Percentiles rank a stretch among this genome's conserved stretches.
Conservation (phyloP, 2,113 vertebrate genomes). For the Coptodon rendalli region DNA sequence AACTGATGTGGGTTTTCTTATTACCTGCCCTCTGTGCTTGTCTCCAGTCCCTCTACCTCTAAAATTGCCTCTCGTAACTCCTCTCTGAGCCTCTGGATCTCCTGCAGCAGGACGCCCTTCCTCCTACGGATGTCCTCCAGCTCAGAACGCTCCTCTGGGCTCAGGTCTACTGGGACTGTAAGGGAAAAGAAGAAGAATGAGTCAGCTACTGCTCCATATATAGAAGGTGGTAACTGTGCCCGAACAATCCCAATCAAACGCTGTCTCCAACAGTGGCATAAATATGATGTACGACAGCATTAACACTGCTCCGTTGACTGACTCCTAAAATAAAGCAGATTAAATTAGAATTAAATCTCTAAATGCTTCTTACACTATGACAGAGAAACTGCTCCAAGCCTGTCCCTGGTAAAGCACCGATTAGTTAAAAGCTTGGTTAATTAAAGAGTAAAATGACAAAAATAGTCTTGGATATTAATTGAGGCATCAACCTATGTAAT, state of each 20-base stretch:
- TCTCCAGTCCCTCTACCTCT: slow-evolving; percentile 87
- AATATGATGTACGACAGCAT: not conserved
- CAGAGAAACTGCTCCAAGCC: not conserved
- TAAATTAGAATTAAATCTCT: not conserved
- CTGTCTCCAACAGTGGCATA: not conserved
- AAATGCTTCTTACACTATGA: not conserved
- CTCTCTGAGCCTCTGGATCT: slow-evolving; percentile 87
- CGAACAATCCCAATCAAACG: not conserved
- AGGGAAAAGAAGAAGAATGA: slow-evolving; percentile 35
- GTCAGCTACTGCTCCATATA: not conserved
- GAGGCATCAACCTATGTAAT: not conserved
- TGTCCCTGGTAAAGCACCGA: not conserved
- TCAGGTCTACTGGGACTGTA: slow-evolving; percentile 85
- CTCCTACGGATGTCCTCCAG: slow-evolving; percentile 88
- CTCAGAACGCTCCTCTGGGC: slow-evolving; percentile 86
- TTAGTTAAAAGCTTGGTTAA: not conserved
- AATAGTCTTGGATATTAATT: not conserved
- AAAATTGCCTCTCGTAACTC: slow-evolving; percentile 87
- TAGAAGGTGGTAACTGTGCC: not conserved
- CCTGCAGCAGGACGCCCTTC: slow-evolving; percentile 84
- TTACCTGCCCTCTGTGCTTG: slow-evolving; percentile 87
- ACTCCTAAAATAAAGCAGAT: not conserved
- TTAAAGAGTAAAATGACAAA: not conserved
- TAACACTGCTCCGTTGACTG: not conserved
- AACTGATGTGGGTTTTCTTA: not conserved